Conservation (phyloP, 2,113 vertebrate genomes). For the Riparia riparia region DNA sequence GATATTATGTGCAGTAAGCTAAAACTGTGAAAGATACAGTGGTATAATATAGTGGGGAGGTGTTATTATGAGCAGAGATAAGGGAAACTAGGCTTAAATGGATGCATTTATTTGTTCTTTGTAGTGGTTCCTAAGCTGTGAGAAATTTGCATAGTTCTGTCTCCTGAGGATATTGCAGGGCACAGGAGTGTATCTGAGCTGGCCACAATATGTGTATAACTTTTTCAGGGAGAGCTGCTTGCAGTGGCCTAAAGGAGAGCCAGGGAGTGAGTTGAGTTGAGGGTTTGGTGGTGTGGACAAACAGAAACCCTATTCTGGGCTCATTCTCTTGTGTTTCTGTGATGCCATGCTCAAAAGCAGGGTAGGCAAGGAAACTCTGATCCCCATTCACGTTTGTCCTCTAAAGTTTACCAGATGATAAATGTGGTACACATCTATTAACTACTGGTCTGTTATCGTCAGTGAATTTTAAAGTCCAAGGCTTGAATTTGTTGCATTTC, state of each 20-base stretch:
- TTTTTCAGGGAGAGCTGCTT: background rate
- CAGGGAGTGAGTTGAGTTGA: background rate
- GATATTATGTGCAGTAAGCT: background rate
- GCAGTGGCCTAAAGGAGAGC: background rate
- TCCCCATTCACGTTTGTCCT: background rate
- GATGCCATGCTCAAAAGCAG: background rate
- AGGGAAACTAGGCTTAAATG: background rate
- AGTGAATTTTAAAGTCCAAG: background rate
- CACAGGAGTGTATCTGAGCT: background rate
- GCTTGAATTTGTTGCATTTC: background rate
- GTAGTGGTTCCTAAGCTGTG: background rate
- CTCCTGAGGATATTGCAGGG: background rate
- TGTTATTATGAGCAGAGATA: background rate
- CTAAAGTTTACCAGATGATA: background rate
- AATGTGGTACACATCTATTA: background rate
- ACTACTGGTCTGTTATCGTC: background rate
- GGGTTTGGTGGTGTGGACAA: background rate
- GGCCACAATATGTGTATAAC: accelerated
- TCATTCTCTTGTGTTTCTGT: background rate
- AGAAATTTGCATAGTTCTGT: background rate
- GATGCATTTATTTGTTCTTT: background rate
- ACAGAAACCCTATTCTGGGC: background rate
- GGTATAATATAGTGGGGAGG: background rate
- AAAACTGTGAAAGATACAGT: background rate
- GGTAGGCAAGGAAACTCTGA: accelerated